Conservation (phyloP, 2,113 vertebrate genomes). For the Apaloderma vittatum region DNA sequence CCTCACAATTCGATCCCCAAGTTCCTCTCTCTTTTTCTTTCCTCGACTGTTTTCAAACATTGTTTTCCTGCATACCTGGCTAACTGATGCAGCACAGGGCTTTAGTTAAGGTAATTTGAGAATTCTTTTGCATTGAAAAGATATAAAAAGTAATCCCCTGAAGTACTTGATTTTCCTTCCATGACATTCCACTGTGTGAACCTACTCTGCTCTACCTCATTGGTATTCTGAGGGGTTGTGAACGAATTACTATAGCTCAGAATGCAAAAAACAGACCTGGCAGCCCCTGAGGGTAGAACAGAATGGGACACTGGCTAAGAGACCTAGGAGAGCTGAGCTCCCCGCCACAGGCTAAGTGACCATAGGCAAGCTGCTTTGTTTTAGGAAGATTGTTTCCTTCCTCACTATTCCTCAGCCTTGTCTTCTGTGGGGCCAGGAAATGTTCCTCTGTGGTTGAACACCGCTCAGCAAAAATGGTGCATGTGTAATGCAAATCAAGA, state of each 20-base stretch:
- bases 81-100: neutral
- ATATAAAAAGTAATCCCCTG: slow-evolving; percentile 44
- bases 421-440: neutral
- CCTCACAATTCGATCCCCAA: neutral
- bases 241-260: neutral
- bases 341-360: neutral
- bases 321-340: neutral
- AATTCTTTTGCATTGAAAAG: slow-evolving; percentile 47
- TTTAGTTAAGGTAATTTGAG: slow-evolving; percentile 56
- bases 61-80: neutral
- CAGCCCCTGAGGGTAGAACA: neutral
- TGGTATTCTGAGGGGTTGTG: slow-evolving; percentile 7
- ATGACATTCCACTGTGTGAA: slow-evolving; percentile 4
- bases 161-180: slow-evolving; percentile 36
- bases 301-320: neutral
- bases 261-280: neutral
- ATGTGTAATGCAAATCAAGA: neutral
- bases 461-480: neutral
- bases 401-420: neutral
- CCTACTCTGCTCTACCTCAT: slow-evolving; percentile 1
- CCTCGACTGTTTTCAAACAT: neutral
- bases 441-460: neutral
- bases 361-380: neutral
- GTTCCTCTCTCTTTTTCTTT: neutral
- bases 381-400: neutral